These are phyloP conservation scores for Drosophila cognata DNA, from an alignment of 2,888 invertebrate species.

Conservation along the genomic window DNA sequence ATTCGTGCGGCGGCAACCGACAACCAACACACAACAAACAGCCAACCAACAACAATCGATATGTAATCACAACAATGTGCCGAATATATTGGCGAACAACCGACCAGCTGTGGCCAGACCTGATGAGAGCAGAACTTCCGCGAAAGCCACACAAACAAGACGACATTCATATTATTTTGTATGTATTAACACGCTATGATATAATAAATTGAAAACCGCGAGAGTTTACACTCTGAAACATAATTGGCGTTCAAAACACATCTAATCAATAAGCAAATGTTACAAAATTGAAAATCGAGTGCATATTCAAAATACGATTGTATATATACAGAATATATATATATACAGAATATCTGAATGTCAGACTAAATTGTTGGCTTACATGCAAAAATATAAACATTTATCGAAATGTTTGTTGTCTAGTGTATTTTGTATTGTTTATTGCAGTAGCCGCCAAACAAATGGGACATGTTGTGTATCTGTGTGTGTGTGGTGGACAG, in stretches of 20 bases:
- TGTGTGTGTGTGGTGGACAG: slow-evolving; percentile 14
- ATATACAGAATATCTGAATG: background rate
- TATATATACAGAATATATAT: background rate
- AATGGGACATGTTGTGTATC: slow-evolving; percentile 33
- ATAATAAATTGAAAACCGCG: slow-evolving; percentile 10
- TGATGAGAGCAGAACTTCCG: slow-evolving; percentile 34
- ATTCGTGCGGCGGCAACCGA: slow-evolving; percentile 26
- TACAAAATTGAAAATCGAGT: background rate
- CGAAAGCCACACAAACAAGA: slow-evolving; percentile 13
- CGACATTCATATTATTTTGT: slow-evolving; percentile 19
- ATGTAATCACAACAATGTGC: slow-evolving; percentile 30
- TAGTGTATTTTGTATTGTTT: slow-evolving; percentile 34
- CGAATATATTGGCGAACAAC: slow-evolving; percentile 26
- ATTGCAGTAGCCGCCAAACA: slow-evolving; percentile 12
- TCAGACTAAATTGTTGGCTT: background rate
- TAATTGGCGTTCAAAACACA: background rate
- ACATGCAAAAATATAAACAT: background rate
- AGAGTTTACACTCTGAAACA: background rate
- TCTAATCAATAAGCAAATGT: background rate
- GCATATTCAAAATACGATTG: background rate
- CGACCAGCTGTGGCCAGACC: slow-evolving; percentile 24
- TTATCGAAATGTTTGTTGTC: slow-evolving; percentile 16
- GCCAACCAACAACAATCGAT: slow-evolving; percentile 15
- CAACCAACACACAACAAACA: slow-evolving; percentile 5
- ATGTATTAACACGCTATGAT: slow-evolving; percentile 16